Evolutionary conservation across 1,140 invertebrate species (phyloP).

Genomic region (Ips nitidus): DNA sequence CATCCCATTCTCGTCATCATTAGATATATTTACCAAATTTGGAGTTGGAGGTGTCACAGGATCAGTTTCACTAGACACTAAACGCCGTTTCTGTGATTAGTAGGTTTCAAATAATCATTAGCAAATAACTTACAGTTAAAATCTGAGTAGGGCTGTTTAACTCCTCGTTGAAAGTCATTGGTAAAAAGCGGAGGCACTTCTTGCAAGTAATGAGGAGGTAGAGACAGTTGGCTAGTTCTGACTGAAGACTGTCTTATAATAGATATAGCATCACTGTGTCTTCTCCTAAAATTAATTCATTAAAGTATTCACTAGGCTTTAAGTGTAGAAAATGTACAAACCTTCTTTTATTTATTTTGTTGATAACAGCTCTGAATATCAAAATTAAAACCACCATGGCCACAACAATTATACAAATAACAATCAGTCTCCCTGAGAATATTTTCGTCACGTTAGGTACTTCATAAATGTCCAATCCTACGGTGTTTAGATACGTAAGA

Average conservation of each 20-base stretch:
- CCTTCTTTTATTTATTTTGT: slow-evolving; percentile 24
- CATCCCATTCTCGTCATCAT: neutral
- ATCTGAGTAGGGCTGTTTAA: too few relatives aligned
- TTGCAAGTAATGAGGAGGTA: slow-evolving; percentile 35
- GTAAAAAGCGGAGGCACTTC: slow-evolving; percentile 29
- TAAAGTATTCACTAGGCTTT: neutral
- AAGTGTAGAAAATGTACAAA: neutral
- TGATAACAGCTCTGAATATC: neutral
- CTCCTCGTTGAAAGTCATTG: slow-evolving; percentile 16
- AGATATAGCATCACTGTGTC: slow-evolving; percentile 22
- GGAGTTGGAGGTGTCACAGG: neutral
- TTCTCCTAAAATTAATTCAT: slow-evolving; percentile 26
- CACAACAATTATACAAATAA: slow-evolving; percentile 20
- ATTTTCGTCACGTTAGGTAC: slow-evolving; percentile 21
- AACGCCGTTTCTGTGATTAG: neutral
- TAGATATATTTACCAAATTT: neutral
- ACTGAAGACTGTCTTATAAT: slow-evolving; percentile 20
- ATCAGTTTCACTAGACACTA: neutral
- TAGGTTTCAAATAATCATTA: too few relatives aligned
- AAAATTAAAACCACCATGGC: slow-evolving; percentile 20
- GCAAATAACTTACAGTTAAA: too few relatives aligned
- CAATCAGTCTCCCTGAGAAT: slow-evolving; percentile 7
- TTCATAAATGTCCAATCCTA: slow-evolving; percentile 14
- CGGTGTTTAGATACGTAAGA: slow-evolving; percentile 17
- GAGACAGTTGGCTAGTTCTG: slow-evolving; percentile 26